Percentiles rank a stretch among this genome's conserved stretches.
phyloP scores from a whole-genome alignment of 2,113 vertebrate species.

The Marmota monax region DNA sequence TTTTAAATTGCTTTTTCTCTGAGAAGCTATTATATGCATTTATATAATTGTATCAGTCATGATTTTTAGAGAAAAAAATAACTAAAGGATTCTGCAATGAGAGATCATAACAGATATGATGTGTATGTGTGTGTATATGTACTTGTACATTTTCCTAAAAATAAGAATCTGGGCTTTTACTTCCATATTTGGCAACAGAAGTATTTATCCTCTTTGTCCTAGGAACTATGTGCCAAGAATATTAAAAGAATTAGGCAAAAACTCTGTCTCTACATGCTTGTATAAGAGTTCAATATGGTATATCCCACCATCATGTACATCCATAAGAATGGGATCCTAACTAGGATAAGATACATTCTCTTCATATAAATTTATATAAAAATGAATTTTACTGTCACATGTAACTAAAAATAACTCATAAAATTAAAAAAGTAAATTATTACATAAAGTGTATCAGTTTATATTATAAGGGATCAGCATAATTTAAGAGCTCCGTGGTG shows the following conservation, averaged over 20 bases:
- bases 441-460: neutral
- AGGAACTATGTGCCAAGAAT: neutral
- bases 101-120: neutral
- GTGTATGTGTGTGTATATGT: neutral
- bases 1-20: too few species aligned
- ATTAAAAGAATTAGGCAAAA: neutral
- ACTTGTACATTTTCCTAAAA: neutral
- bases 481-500: neutral
- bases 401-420: too few species aligned
- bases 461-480: neutral
- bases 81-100: neutral
- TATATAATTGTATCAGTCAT: too few species aligned
- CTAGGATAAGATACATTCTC: too few species aligned
- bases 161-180: neutral
- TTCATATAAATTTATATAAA: too few species aligned
- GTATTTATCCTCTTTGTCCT: neutral
- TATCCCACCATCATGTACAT: too few species aligned
- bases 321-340: too few species aligned
- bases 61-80: too few species aligned
- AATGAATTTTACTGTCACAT: too few species aligned
- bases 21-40: too few species aligned
- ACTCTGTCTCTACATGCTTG: neutral
- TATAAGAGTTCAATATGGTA: neutral
- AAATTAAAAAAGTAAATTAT: neutral
- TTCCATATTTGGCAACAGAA: neutral